Evolutionary conservation across 2,888 invertebrate species (phyloP).

Genomic region (Mythimna lalbum): DNA sequence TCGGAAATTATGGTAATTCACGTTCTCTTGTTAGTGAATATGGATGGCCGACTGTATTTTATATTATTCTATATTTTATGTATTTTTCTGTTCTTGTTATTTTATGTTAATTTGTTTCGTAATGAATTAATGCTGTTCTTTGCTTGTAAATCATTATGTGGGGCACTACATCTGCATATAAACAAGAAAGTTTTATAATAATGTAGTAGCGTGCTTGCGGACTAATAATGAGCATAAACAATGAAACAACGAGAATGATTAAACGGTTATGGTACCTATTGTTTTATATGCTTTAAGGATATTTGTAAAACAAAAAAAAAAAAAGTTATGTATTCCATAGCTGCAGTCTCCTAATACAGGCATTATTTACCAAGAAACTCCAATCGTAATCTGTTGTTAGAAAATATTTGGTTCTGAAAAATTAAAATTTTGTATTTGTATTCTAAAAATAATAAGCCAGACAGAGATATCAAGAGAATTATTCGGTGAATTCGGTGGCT

Average conservation of each 20-base stretch:
- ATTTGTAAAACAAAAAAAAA: too few species aligned
- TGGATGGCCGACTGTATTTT: conserved; percentile 57
- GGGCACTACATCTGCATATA: conserved; percentile 50
- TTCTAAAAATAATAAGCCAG: background rate
- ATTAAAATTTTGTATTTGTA: too few species aligned
- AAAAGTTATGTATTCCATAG: background rate
- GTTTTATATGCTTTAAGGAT: background rate
- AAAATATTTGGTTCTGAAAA: too few species aligned
- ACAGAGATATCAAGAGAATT: background rate
- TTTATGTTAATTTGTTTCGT: conserved; percentile 60
- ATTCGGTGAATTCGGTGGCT: background rate
- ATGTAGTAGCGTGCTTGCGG: conserved; percentile 16
- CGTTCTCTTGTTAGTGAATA: conserved; percentile 65
- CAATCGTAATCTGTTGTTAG: too few species aligned
- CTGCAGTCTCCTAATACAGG: too few species aligned
- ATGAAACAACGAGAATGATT: background rate
- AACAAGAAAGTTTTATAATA: conserved; percentile 43
- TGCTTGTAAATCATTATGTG: conserved; percentile 54
- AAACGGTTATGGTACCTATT: background rate
- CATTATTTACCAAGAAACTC: too few species aligned
- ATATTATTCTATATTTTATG: conserved; percentile 63
- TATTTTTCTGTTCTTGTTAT: conserved; percentile 57
- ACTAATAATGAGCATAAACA: conserved; percentile 21
- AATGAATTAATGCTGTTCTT: conserved; percentile 59
- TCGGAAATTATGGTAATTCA: conserved; percentile 69